Evolutionary conservation across 2,888 invertebrate genomes (phyloP), one percentile per base, ranked within the genome.

Genomic region (Idaea dimidiata): DNA sequence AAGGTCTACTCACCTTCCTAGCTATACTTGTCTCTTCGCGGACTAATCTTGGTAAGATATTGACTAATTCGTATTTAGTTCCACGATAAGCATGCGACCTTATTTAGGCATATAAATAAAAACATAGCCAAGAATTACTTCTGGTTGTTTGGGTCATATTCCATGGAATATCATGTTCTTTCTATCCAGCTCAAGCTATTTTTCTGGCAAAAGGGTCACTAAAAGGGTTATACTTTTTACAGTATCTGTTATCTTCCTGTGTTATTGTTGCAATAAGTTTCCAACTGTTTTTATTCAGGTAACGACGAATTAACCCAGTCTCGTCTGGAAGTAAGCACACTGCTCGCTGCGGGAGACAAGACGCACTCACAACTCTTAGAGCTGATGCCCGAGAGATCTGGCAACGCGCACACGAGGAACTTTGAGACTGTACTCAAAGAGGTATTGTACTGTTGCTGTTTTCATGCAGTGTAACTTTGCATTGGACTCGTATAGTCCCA

Each of bases 311-410:
- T 94, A 65, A 94, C 94, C 0, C 94, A 94, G 78, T 96, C 97
- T 24, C 94, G 97, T 54, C 92, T 98, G 69, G 99, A 99, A 93
- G 98, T 99, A 94, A 97, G 98, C 66, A 97, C 98, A 0, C 91
- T 99, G 59, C 91, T 99, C 59, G 98, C 98, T 72, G 98, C 98
- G 84, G 96, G 96, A 53, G 98, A 99, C 88, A 97, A 98, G 87
- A 99, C 99, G 0, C 99, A 99, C 91, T 98, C 98, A 71, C 98
- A 99, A 83, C 93, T 99, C 58, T 95, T 98, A 87, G 99, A 99
- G 86, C 93, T 97, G 64, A 97, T 99, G 97, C 99, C 99, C 0
- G 99, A 99, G 89, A 94, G 98, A 18, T 98, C 98, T 70, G 98
- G 98, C n/a, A 97, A 96, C 76, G 96, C 97, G 17, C 97, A 97